Conservation (phyloP, 2,888 invertebrate genomes). For the Dorcus hopei region DNA sequence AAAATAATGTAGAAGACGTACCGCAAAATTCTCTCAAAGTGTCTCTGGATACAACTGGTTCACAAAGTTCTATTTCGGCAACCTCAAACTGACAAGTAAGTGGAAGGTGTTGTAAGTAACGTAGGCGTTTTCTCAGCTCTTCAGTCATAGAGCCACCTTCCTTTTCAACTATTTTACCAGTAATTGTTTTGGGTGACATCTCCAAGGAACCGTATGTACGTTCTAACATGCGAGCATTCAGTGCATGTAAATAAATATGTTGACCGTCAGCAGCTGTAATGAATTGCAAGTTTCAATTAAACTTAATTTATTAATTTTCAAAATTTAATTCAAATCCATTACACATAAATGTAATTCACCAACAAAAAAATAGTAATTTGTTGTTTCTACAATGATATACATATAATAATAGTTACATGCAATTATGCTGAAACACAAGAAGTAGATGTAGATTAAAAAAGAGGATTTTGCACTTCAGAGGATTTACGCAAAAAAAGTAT, state of each 20-base stretch:
- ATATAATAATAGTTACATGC: too few species aligned
- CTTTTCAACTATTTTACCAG: conserved; percentile 80
- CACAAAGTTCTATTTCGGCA: conserved; percentile 78
- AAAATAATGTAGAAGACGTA: conserved; percentile 38
- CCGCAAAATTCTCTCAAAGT: conserved; percentile 70
- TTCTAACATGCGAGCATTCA: conserved; percentile 88
- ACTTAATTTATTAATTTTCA: too few species aligned
- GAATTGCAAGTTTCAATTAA: neutral
- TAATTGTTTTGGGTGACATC: conserved; percentile 69
- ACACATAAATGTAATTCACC: too few species aligned
- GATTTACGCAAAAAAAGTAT: neutral
- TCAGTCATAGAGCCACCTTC: conserved; percentile 83
- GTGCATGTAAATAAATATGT: conserved; percentile 84
- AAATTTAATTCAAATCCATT: too few species aligned
- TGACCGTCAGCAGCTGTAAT: conserved; percentile 82
- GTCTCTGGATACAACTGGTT: conserved; percentile 66
- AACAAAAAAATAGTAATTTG: too few species aligned
- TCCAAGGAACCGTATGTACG: conserved; percentile 81
- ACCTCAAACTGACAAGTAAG: conserved; percentile 87
- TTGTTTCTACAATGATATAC: too few species aligned
- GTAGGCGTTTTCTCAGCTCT: conserved; percentile 70
- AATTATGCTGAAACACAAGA: too few species aligned
- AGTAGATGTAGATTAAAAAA: too few species aligned
- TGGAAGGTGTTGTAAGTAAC: conserved; percentile 84
- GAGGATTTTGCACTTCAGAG: too few species aligned